phyloP scores from a whole-genome alignment of 1,140 invertebrate species.

The Vanessa tameamea region DNA sequence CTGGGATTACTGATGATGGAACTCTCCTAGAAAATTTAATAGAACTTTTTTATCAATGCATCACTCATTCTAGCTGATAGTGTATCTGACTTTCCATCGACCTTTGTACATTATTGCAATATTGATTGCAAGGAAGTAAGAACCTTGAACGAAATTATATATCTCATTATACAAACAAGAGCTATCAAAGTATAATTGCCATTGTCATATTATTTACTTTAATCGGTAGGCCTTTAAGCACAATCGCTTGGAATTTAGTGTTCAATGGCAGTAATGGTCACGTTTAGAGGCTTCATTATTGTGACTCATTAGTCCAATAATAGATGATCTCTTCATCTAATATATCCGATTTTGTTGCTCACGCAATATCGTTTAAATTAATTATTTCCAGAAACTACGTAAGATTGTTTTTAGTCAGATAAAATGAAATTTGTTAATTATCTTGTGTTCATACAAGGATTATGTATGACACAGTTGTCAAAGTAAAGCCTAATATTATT shows the following conservation, averaged over 20 bases:
- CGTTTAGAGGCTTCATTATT: not conserved
- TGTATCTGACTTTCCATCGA: constrained; percentile 31
- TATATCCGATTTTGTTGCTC: not conserved
- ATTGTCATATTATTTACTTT: constrained; percentile 14
- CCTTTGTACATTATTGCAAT: constrained; percentile 10
- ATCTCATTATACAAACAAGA: constrained; percentile 5
- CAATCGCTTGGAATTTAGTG: not conserved
- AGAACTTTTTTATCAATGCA: not conserved
- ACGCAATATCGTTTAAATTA: not conserved
- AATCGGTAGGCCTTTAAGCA: constrained; percentile 17
- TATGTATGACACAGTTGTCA: no score
- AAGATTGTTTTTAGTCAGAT: no score
- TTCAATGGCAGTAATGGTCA: not conserved
- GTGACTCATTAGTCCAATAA: not conserved
- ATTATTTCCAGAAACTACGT: not conserved
- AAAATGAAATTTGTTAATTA: no score
- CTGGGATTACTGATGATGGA: no score
- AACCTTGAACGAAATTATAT: constrained; percentile 8
- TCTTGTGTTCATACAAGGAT: no score
- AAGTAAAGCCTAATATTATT: no score
- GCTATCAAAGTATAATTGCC: not conserved
- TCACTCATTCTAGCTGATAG: not conserved
- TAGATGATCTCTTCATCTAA: constrained; percentile 6
- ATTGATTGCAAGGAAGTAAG: not conserved
- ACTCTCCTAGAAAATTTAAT: not conserved